Evolutionary conservation across 2,113 vertebrate species (phyloP), one percentile per base, ranked within the genome.

Genomic region (Pungitius pungitius): DNA sequence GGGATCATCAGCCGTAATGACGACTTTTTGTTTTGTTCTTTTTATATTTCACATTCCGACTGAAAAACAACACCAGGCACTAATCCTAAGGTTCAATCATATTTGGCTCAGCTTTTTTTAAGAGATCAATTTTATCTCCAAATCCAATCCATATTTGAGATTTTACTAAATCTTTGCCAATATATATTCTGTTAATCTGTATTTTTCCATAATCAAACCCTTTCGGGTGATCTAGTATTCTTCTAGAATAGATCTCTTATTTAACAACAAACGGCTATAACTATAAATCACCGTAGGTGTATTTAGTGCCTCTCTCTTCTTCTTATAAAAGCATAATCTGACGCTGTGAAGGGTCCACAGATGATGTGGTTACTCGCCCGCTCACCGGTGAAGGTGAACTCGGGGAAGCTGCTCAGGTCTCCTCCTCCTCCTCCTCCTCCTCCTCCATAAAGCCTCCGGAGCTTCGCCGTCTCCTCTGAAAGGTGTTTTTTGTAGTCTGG

Each of bases 371-470:
- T 30, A 1, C 40, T 15, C 24, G 69, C 54, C 57, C n/a, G n/a
- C 76, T 73, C 68, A 80, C 84, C 73, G 0, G 20, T 73, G 77
- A 85, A 82, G 84, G 59, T 82, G 69, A 85, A 76, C 64, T 82
- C 27, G 42, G 76, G 80, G 69, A 85, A 82, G 64, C 64, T 79
- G 57, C 26, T 70, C 62, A 84, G 77, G 42, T 84, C 30, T 30
- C 30, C 30, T 30, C 30, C 30, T 30, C 30, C 30, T 30, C 30
- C 30, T 30, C 30, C 30, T 30, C 30, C 81, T 84, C 81, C 81
- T 71, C 68, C 76, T 40, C 84, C 84, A 58, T 80, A 67, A 27
- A 73, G 73, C 54, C 69, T 80, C 72, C 74, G 76, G 69, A 85
- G 84, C 60, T 85, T 82, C 0, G 40, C 59, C 0, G 57, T 66